These are phyloP conservation scores for Campopleginae sp. DNA, from an alignment of 2,888 invertebrate species.

Conservation along the genomic window DNA sequence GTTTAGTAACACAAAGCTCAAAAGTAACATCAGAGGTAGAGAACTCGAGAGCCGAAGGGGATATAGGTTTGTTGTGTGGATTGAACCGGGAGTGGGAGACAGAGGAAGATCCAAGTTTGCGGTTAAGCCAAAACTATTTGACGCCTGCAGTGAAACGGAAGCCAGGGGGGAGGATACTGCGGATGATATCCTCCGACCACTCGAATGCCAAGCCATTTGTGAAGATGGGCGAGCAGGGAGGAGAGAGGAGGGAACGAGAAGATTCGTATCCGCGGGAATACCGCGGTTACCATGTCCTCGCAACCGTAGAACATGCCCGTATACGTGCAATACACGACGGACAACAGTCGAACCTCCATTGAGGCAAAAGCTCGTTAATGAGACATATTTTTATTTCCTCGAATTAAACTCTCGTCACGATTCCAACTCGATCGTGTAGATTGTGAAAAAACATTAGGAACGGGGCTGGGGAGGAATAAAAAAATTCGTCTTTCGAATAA, in stretches of 20 bases:
- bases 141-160: constrained; percentile 64
- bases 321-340: constrained; percentile 2
- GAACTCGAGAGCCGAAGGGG: constrained; percentile 34
- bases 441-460: constrained; percentile 13
- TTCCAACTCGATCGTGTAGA: constrained; percentile 6
- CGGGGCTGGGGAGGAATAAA: background rate
- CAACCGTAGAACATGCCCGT: constrained; percentile 12
- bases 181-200: constrained; percentile 51
- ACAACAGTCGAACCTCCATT: constrained; percentile 39
- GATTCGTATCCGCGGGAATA: constrained; percentile 23
- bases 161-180: constrained; percentile 48
- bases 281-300: constrained; percentile 41
- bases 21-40: constrained; percentile 9
- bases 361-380: constrained; percentile 8
- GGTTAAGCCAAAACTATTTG: constrained; percentile 59
- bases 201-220: constrained; percentile 44
- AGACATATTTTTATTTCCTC: constrained; percentile 3
- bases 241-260: background rate
- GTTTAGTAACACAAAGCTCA: background rate
- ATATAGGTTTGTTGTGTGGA: constrained; percentile 12
- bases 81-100: constrained; percentile 17
- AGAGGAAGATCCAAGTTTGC: constrained; percentile 22
- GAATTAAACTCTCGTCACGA: background rate
- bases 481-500: background rate
- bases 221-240: constrained; percentile 6